A percentile compares a stretch with the other conserved stretches of the same genome.
Evolutionary conservation across 2,888 invertebrate genomes (phyloP).

Genomic region (Dasypolia templi): DNA sequence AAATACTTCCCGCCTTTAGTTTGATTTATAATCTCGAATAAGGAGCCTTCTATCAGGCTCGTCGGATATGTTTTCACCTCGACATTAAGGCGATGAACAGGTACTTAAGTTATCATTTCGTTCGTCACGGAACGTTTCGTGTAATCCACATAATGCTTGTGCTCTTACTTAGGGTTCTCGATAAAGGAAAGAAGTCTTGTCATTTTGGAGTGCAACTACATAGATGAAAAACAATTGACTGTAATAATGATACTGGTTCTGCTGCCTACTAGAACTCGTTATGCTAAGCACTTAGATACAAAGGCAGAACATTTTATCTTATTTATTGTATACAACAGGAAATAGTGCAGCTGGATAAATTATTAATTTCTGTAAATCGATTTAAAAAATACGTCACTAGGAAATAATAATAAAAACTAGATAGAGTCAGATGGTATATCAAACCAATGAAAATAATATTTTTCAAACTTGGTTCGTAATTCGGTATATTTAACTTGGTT

Average conservation of each 20-base stretch:
- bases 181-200: constrained; percentile 16
- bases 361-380: too few relatives aligned
- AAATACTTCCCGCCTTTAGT: constrained; percentile 42
- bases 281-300: background rate
- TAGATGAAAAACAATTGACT: background rate
- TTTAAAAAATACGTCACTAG: too few relatives aligned
- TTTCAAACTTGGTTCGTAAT: background rate
- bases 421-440: background rate
- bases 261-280: background rate
- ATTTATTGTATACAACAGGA: background rate
- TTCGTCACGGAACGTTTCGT: constrained; percentile 77
- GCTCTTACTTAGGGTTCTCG: constrained; percentile 69
- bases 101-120: constrained; percentile 87
- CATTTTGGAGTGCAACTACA: background rate
- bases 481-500: background rate
- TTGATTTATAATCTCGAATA: constrained; percentile 73
- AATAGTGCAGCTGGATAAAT: background rate
- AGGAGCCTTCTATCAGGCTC: constrained; percentile 74
- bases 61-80: constrained; percentile 77
- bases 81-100: constrained; percentile 84
- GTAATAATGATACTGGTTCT: background rate
- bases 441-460: background rate
- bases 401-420: too few relatives aligned
- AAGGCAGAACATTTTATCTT: background rate
- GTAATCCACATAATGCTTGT: constrained; percentile 85